Evolutionary conservation across 2,888 invertebrate species (phyloP).

Genomic region (Rhagonycha lutea): DNA sequence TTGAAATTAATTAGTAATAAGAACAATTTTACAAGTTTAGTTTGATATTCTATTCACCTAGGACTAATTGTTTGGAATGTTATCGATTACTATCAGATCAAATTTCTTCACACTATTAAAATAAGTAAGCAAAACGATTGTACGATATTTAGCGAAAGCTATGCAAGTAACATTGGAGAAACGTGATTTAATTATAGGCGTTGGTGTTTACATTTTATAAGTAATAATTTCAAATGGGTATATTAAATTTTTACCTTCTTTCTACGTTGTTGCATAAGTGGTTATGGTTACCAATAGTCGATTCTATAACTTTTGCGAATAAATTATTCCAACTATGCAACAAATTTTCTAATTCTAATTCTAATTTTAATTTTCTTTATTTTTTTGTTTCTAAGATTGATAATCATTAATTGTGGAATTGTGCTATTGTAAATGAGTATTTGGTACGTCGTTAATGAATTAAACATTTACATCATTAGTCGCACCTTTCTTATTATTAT

Average conservation of each 20-base stretch:
- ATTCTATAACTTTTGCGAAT: background rate
- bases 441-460: background rate
- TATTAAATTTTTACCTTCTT: background rate
- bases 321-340: conserved; percentile 1
- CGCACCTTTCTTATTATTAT: background rate
- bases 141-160: background rate
- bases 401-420: background rate
- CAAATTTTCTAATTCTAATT: background rate
- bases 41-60: background rate
- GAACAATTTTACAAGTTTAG: background rate
- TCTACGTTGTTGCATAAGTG: background rate
- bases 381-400: background rate
- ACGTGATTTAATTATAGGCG: conserved; percentile 1
- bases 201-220: background rate
- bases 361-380: background rate
- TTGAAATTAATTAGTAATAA: too few species aligned
- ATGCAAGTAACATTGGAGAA: background rate
- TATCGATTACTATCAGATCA: background rate
- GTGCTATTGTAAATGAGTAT: background rate
- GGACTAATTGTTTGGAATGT: background rate
- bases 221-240: background rate
- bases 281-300: background rate
- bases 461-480: background rate
- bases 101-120: background rate
- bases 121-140: background rate